These are phyloP conservation scores for Enteromius trimaculatus DNA, from an alignment of 2,797 vertebrate species.

Conservation along the genomic window DNA sequence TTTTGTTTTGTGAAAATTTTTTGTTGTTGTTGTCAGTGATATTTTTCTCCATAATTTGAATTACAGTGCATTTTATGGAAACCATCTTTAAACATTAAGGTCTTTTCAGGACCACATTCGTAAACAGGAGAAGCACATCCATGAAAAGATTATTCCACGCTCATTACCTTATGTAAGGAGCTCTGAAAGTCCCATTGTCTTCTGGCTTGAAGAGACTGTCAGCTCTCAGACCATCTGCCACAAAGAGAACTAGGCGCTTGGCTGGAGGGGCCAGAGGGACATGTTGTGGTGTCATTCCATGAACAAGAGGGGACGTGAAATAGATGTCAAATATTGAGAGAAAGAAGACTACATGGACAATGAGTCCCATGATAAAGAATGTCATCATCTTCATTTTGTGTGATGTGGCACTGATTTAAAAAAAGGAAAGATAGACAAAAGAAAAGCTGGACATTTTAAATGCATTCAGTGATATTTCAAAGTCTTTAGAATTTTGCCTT, in stretches of 20 bases:
- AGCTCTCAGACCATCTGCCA: slow-evolving; percentile 94
- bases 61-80: not conserved
- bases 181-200: slow-evolving; percentile 70
- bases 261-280: slow-evolving; percentile 84
- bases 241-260: slow-evolving; percentile 87
- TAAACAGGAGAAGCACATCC: not conserved
- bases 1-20: no score
- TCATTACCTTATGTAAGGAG: slow-evolving; percentile 87
- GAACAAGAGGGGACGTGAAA: slow-evolving; percentile 95
- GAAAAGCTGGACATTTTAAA: not conserved
- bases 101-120: not conserved
- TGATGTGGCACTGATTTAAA: slow-evolving; percentile 6
- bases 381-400: slow-evolving; percentile 77
- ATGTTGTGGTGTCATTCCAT: slow-evolving; percentile 91
- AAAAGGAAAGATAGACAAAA: not conserved
- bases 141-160: slow-evolving; percentile 10
- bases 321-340: slow-evolving; percentile 98
- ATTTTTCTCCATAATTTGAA: not conserved
- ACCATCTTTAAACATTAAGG: not conserved
- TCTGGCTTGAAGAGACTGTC: slow-evolving; percentile 84
- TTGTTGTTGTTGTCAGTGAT: not conserved
- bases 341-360: slow-evolving; percentile 93
- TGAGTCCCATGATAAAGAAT: slow-evolving; percentile 86
- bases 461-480: not conserved
- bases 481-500: not conserved